Evolutionary conservation across 2,113 vertebrate genomes (phyloP), one percentile per base, ranked within the genome.

Genomic region (Orthonyx spaldingii): DNA sequence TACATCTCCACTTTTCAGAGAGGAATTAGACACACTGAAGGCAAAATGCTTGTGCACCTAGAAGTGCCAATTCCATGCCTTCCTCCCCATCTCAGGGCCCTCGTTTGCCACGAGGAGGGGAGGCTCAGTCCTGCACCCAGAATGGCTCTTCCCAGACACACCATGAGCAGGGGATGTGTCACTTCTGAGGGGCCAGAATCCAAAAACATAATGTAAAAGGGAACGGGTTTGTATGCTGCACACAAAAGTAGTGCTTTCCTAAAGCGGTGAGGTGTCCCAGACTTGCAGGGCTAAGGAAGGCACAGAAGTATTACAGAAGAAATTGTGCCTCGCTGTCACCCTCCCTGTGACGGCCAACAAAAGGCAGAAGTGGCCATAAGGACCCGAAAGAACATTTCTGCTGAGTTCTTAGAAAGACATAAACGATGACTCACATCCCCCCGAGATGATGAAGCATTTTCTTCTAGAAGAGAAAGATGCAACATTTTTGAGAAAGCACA

Each of bases 321-420:
- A 81, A 56, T 19, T 7, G 24, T 60, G 44, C 24, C 63, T 56
- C 66, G 27, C 24, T 69, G 9, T 41, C 30, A 11, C 42, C 23
- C 53, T 59, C 35, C 44, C 52, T 1, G 0, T 49, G 49, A 57
- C 0, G 0, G 42, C 28, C 30, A 57, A 17, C 22, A 42, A 37
- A 61, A 84, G 18, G 74, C 52, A 87, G 78, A 87, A 53, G 42
- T 59, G 56, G 32, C 56, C 49, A 7, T 4, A 4, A 49, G 17
- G 47, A 85, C 7, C 3, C 6, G 4, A 53, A 59, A 32, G 32
- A 66, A 39, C 28, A 68, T 82, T 85, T 90, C 83, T 71, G 28
- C 52, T 26, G 44, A 22, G 17, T 85, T 85, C 75, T 68, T 92
- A 93, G 79, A 60, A 94, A 92, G 56, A 50, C 0, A 1, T 18